Base-by-base conservation (phyloP, 2,113 vertebrate species). In the Ciconia stormi region DNA sequence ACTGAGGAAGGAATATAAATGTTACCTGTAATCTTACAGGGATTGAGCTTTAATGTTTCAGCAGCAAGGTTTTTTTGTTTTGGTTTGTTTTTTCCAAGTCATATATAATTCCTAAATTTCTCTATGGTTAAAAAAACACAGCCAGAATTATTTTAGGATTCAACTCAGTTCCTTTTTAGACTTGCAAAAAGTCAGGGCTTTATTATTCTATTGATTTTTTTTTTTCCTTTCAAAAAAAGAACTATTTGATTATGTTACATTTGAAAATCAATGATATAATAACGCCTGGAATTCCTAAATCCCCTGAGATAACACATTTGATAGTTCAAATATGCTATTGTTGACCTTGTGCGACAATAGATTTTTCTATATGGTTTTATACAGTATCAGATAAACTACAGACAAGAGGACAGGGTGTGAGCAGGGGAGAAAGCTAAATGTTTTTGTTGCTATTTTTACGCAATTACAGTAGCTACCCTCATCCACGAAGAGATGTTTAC, bases 51-150 rank as follows among this genome's bases (percentile, higher is more conserved):
- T 50, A 46, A 17, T 42, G 17, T 87, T 87, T 79, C 47, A 55
- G 65, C 25, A 46, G 26, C 18, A 32, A 52, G 30, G 21, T 56
- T 25, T 19, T 36, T 42, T 78, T 40, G 0, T 1, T 65, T 73
- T 29, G 1, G 2, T 34, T 11, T 20, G 1, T 0, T n/a, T 52
- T 84, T 62, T 18, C 0, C 3, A 65, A 19, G 16, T n/a, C 1
- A 3, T 17, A 47, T 70, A 30, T 34, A 61, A 46, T 55, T 56
- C 25, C 30, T 74, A 19, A 40, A 49, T 81, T 62, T 77, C 22
- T 50, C 19, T 42, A 6, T 38, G 13, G 13, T 69, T 89, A 56
- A 23, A 44, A 46, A 82, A 56, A 13, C 10, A 67, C 10, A 38
- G 26, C 22, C 42, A 50, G 17, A 87, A 65, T n/a, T 63, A 61